A percentile compares a stretch with the other conserved stretches of the same genome.
Conservation (phyloP, 2,113 vertebrate species). For the Vimba vimba region DNA sequence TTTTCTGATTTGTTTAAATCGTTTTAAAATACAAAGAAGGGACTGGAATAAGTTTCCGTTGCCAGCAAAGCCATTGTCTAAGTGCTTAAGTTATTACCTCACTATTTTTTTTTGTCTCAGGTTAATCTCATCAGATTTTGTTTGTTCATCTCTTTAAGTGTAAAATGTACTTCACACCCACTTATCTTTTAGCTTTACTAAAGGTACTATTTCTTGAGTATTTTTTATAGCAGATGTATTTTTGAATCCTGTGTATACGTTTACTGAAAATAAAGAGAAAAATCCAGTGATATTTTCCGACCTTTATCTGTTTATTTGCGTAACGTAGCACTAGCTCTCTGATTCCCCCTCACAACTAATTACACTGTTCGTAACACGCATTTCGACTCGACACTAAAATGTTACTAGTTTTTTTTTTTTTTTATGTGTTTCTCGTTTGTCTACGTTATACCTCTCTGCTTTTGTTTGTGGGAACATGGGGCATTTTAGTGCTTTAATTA, state of each 20-base stretch:
- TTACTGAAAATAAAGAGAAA: constrained; percentile 76
- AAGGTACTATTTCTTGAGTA: constrained; percentile 81
- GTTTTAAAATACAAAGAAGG: not conserved
- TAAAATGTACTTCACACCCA: constrained; percentile 44
- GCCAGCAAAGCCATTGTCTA: not conserved
- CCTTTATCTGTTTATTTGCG: constrained; percentile 72
- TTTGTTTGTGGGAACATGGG: constrained; percentile 67
- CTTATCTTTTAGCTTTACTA: constrained; percentile 72
- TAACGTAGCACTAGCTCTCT: constrained; percentile 63
- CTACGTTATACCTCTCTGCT: constrained; percentile 70
- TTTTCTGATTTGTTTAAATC: not conserved
- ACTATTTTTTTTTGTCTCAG: not conserved
- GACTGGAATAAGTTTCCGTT: not conserved
- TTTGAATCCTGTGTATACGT: constrained; percentile 78
- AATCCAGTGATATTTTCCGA: constrained; percentile 64
- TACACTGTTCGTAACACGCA: constrained; percentile 76
- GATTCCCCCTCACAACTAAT: constrained; percentile 73
- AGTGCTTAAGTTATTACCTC: not conserved
- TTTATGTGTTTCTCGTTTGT: constrained; percentile 58
- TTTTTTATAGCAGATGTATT: constrained; percentile 80
- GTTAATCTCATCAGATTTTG: not conserved
- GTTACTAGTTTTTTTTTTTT: constrained; percentile 65
- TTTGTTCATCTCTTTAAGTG: constrained; percentile 13
- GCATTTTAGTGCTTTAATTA: constrained; percentile 64
- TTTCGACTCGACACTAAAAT: constrained; percentile 77